phyloP scores from a whole-genome alignment of 1,140 invertebrate species.

The Drosophila teissieri region DNA sequence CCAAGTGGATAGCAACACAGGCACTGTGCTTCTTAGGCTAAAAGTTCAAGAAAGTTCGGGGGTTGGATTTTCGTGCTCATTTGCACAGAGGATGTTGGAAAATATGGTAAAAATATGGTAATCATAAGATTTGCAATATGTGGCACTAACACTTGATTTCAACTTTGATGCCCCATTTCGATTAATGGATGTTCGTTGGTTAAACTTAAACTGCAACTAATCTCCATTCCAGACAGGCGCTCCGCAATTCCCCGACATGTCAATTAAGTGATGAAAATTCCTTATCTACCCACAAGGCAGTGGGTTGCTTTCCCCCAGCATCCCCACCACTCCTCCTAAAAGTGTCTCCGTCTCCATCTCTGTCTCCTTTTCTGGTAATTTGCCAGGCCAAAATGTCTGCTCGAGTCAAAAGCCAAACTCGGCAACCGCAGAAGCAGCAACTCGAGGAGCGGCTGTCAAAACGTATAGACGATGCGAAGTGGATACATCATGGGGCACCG shows the following conservation, averaged over 20 bases:
- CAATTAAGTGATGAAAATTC: slow-evolving; percentile 64
- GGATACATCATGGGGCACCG: slow-evolving; percentile 29
- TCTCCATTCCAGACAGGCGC: slow-evolving; percentile 5
- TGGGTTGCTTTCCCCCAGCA: neutral
- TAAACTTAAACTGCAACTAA: slow-evolving; percentile 18
- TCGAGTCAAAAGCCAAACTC: slow-evolving; percentile 44
- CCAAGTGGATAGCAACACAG: neutral
- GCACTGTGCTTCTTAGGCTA: slow-evolving; percentile 7
- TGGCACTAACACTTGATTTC: neutral
- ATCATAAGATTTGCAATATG: neutral
- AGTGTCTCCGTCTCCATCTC: neutral
- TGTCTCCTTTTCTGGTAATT: slow-evolving; percentile 25
- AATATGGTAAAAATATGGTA: no score
- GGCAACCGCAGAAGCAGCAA: slow-evolving; percentile 41
- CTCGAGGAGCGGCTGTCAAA: slow-evolving; percentile 41
- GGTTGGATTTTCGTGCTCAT: neutral
- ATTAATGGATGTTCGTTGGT: slow-evolving; percentile 30
- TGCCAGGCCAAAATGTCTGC: slow-evolving; percentile 40
- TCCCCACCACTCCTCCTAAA: neutral
- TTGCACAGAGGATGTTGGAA: neutral
- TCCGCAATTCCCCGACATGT: slow-evolving; percentile 22
- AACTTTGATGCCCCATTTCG: slow-evolving; percentile 4
- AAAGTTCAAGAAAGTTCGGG: slow-evolving; percentile 1
- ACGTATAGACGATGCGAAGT: slow-evolving; percentile 43
- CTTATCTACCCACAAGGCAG: slow-evolving; percentile 4